These are phyloP conservation scores for Hymenopus coronatus DNA, from an alignment of 2,888 invertebrate species.

Conservation along the genomic window DNA sequence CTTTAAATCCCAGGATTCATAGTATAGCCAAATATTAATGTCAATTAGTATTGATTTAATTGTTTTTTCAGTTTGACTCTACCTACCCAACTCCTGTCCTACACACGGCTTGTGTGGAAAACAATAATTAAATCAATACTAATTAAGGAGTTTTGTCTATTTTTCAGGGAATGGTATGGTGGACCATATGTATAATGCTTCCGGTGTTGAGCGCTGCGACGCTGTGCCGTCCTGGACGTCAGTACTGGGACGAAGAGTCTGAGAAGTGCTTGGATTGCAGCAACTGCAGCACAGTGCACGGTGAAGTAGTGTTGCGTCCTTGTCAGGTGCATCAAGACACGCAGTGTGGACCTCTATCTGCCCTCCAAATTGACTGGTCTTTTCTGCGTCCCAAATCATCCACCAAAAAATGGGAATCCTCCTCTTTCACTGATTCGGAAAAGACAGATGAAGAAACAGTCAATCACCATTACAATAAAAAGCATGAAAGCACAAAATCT, in stretches of 20 bases:
- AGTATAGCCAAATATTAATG: too few species aligned
- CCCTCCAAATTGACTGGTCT: conserved; percentile 64
- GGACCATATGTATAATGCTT: not conserved
- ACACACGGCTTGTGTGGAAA: too few species aligned
- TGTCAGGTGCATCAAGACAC: conserved; percentile 75
- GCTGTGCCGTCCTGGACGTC: conserved; percentile 51
- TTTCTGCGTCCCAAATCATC: not conserved
- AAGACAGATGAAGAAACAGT: conserved; percentile 15
- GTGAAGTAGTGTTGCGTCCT: conserved; percentile 62
- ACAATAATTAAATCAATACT: too few species aligned
- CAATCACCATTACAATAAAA: not conserved
- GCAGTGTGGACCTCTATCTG: conserved; percentile 66
- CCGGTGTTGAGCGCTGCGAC: conserved; percentile 10
- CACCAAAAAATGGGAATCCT: not conserved
- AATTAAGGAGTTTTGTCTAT: not conserved
- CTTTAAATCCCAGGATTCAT: too few species aligned
- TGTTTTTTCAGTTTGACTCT: too few species aligned
- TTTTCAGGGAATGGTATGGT: not conserved
- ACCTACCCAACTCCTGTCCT: too few species aligned
- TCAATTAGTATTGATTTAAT: too few species aligned
- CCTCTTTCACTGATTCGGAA: conserved; percentile 28
- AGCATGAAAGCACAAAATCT: not conserved
- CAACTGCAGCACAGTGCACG: conserved; percentile 55
- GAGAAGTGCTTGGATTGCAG: conserved; percentile 69
- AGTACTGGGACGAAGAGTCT: conserved; percentile 67